phyloP scores from a whole-genome alignment of 2,797 vertebrate species.

The Pangasius mekongensis region DNA sequence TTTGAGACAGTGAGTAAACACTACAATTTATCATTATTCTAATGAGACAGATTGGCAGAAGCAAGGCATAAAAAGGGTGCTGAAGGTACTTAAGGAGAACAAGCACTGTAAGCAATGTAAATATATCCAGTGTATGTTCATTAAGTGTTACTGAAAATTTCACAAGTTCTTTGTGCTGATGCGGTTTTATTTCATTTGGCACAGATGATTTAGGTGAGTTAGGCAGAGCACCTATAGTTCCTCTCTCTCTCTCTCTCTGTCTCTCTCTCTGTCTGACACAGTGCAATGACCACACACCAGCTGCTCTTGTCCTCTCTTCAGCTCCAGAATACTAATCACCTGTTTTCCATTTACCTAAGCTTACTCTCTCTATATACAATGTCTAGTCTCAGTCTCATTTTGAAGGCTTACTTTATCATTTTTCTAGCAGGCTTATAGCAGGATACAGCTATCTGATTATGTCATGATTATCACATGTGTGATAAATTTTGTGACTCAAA shows the following conservation, averaged over 20 bases:
- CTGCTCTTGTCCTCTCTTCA: neutral
- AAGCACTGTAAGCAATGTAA: constrained; percentile 23
- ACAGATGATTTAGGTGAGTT: constrained; percentile 1
- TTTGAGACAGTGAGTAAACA: constrained; percentile 30
- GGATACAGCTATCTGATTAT: too few relatives aligned
- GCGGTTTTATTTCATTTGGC: constrained; percentile 51
- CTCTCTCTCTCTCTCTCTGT: neutral
- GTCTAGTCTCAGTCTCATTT: neutral
- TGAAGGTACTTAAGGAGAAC: neutral
- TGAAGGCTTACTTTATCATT: neutral
- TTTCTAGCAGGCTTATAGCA: neutral
- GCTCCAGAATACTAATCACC: constrained; percentile 7
- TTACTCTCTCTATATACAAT: neutral
- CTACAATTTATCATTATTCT: constrained; percentile 43
- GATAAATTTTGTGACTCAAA: neutral
- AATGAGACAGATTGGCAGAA: neutral
- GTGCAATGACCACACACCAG: neutral
- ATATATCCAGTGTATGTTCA: constrained; percentile 44
- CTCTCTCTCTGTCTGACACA: neutral
- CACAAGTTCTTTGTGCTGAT: constrained; percentile 12
- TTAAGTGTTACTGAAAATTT: constrained; percentile 38
- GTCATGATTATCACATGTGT: neutral
- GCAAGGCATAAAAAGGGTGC: neutral
- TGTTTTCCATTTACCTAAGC: neutral
- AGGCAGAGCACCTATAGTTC: neutral